phyloP scores from a whole-genome alignment of 2,888 invertebrate species.

The Sipunculus nudus region DNA sequence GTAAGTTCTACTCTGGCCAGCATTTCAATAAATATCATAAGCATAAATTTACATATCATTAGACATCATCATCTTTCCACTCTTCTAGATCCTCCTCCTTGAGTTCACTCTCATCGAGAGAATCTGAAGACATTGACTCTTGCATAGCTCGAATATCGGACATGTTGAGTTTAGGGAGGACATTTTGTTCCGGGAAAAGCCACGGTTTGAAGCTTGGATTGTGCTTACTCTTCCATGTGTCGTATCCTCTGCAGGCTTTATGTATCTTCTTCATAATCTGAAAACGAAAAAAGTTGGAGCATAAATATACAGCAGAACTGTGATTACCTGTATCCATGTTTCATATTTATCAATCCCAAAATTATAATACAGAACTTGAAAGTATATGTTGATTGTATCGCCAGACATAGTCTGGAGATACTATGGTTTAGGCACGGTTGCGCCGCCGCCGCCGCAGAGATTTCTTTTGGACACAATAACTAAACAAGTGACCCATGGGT shows the following conservation, averaged over 20 bases:
- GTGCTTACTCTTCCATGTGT: conserved; percentile 82
- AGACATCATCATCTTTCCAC: no score
- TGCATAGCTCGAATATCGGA: conserved; percentile 68
- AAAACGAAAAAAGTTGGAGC: not conserved
- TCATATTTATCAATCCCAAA: no score
- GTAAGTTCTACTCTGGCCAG: no score
- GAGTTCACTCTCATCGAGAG: conserved; percentile 26
- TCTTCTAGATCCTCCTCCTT: conserved; percentile 27
- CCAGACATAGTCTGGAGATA: no score
- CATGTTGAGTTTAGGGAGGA: conserved; percentile 76
- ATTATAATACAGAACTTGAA: no score
- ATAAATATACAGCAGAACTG: not conserved
- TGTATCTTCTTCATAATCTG: conserved; percentile 71
- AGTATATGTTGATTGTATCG: no score
- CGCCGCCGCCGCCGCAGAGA: no score
- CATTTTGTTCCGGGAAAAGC: conserved; percentile 86
- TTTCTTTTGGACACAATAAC: no score
- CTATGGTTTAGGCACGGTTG: no score
- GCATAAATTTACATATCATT: no score
- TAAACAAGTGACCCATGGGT: no score
- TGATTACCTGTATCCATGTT: conserved; percentile 20
- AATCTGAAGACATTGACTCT: conserved; percentile 32
- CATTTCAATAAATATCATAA: no score
- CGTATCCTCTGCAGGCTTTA: conserved; percentile 83
- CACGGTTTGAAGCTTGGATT: conserved; percentile 85